These are phyloP conservation scores for Oreochromis mossambicus DNA, from an alignment of 2,797 vertebrate species.

Conservation along the genomic window DNA sequence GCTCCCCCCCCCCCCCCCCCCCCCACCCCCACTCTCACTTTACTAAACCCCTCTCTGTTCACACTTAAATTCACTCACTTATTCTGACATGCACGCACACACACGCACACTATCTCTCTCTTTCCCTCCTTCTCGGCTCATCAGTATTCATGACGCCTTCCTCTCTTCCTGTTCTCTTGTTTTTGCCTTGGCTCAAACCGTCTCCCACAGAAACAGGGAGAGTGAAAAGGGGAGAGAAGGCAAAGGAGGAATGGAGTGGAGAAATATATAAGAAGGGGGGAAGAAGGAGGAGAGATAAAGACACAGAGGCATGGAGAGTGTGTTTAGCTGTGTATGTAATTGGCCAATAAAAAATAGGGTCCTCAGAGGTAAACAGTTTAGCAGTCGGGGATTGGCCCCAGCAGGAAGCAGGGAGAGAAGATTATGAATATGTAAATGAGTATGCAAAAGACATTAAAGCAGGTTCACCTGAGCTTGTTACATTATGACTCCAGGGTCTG, in stretches of 20 bases:
- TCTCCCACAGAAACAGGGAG: constrained; percentile 70
- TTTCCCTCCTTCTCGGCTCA: constrained; percentile 63
- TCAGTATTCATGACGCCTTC: constrained; percentile 74
- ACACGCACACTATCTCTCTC: constrained; percentile 36
- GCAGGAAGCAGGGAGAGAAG: constrained; percentile 57
- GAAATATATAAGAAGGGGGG: constrained; percentile 23
- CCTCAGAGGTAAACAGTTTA: constrained; percentile 75
- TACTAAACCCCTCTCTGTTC: constrained; percentile 74
- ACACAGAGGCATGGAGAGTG: constrained; percentile 35
- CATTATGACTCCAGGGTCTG: constrained; percentile 64
- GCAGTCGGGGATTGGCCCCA: constrained; percentile 60
- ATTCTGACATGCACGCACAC: constrained; percentile 60
- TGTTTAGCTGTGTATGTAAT: constrained; percentile 71
- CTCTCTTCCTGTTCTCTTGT: constrained; percentile 77
- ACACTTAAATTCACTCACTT: constrained; percentile 74
- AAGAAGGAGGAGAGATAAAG: constrained; percentile 29
- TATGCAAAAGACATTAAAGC: constrained; percentile 66
- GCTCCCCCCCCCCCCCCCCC: constrained; percentile 51
- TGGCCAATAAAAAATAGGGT: constrained; percentile 75
- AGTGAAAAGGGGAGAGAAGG: constrained; percentile 39
- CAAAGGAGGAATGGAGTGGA: constrained; percentile 33
- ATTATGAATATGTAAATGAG: constrained; percentile 72
- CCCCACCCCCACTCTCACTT: constrained; percentile 56
- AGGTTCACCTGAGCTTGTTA: constrained; percentile 74
- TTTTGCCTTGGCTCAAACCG: constrained; percentile 61